Evolutionary conservation across 2,888 invertebrate genomes (phyloP).

Genomic region (Cryptocheilus praepositus): DNA sequence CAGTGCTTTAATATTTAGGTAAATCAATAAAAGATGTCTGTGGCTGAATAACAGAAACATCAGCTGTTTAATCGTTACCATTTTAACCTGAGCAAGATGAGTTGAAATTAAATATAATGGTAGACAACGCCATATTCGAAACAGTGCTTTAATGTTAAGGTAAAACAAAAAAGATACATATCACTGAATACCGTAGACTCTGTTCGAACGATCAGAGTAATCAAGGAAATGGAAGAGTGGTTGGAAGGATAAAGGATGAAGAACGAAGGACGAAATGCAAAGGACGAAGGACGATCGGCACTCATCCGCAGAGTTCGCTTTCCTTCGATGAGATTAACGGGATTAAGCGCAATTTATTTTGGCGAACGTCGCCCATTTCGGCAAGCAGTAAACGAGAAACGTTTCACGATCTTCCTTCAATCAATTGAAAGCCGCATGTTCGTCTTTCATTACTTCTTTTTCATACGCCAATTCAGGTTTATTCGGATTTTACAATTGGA

Average conservation of each 20-base stretch:
- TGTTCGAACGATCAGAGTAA: slow-evolving; percentile 14
- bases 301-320: slow-evolving; percentile 12
- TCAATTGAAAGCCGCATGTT: too few species aligned
- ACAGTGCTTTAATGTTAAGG: too few species aligned
- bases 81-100: too few species aligned
- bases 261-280: slow-evolving; percentile 5
- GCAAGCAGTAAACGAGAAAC: slow-evolving; percentile 19
- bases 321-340: slow-evolving; percentile 13
- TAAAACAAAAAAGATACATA: not conserved
- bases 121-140: too few species aligned
- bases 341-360: slow-evolving; percentile 16
- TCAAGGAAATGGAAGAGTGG: slow-evolving; percentile 17
- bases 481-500: too few species aligned
- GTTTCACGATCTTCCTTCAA: slow-evolving; percentile 52
- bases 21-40: too few species aligned
- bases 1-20: too few species aligned
- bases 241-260: not conserved
- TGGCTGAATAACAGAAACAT: too few species aligned
- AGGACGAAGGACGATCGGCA: slow-evolving; percentile 10
- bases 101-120: too few species aligned
- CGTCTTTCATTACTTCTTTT: too few species aligned
- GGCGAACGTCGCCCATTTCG: not conserved
- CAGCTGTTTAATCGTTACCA: too few species aligned
- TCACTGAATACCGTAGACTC: not conserved
- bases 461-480: too few species aligned